Evolutionary conservation across 2,797 vertebrate species (phyloP).

Genomic region (Chrosomus eos): DNA sequence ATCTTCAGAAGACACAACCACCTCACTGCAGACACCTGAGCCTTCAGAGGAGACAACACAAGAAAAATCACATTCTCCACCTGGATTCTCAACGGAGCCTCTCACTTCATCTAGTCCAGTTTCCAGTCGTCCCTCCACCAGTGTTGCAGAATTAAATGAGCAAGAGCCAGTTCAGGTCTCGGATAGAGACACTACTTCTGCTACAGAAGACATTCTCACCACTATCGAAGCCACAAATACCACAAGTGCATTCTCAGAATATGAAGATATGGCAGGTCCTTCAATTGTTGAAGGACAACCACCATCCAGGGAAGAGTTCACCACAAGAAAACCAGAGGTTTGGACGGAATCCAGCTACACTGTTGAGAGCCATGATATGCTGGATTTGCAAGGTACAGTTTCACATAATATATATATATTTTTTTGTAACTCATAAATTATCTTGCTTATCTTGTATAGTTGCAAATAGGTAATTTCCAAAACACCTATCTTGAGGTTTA

Average conservation of each 20-base stretch:
- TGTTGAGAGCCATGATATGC: conserved; percentile 57
- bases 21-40: not conserved
- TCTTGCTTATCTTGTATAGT: not conserved
- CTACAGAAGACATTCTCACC: conserved; percentile 53
- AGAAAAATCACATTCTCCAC: not conserved
- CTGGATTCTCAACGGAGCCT: conserved; percentile 6
- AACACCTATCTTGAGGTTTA: not conserved
- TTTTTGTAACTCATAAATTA: not conserved
- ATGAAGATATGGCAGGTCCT: conserved; percentile 26
- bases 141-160: not conserved
- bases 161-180: not conserved
- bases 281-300: conserved; percentile 49
- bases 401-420: not conserved
- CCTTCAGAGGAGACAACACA: not conserved
- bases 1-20: not conserved
- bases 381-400: conserved; percentile 68
- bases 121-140: not conserved
- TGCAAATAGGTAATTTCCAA: not conserved
- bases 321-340: conserved; percentile 57
- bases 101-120: not conserved
- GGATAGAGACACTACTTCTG: conserved; percentile 32
- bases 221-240: conserved; percentile 54
- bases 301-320: conserved; percentile 4
- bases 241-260: conserved; percentile 44
- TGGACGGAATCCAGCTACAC: conserved; percentile 19